Conservation (phyloP, 2,113 vertebrate genomes). For the Catharus bicknelli region DNA sequence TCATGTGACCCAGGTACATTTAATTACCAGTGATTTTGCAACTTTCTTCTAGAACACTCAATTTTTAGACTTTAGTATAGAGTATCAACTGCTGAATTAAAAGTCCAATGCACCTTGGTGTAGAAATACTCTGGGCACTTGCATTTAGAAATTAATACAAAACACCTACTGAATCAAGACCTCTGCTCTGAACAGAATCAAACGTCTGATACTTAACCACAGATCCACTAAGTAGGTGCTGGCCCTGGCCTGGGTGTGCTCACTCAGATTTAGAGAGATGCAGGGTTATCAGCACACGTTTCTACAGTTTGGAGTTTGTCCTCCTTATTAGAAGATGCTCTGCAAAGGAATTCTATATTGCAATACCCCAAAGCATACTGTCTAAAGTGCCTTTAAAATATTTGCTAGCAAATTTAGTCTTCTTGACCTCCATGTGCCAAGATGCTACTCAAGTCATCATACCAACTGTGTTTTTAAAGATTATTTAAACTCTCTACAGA, state of each 20-base stretch:
- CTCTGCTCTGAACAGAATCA: background rate
- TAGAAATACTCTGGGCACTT: background rate
- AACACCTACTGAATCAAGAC: background rate
- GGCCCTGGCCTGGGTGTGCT: background rate
- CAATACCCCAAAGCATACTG: background rate
- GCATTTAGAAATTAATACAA: background rate
- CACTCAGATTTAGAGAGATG: background rate
- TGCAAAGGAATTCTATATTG: background rate
- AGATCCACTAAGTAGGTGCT: background rate
- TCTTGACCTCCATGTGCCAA: background rate
- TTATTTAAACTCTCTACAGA: background rate
- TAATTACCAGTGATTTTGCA: background rate
- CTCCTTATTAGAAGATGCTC: background rate
- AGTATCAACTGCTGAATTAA: background rate
- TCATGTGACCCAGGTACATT: accelerated
- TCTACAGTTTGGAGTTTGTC: background rate
- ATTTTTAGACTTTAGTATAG: background rate
- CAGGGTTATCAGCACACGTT: accelerated
- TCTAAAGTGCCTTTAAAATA: background rate
- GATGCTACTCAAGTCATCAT: background rate
- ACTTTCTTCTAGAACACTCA: background rate
- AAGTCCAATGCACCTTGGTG: background rate
- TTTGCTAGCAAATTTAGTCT: background rate
- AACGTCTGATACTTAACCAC: background rate
- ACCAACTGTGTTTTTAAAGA: background rate